Base-by-base conservation (phyloP, 1,140 invertebrate genomes). In the Pseudomyrmex cubaensis region DNA sequence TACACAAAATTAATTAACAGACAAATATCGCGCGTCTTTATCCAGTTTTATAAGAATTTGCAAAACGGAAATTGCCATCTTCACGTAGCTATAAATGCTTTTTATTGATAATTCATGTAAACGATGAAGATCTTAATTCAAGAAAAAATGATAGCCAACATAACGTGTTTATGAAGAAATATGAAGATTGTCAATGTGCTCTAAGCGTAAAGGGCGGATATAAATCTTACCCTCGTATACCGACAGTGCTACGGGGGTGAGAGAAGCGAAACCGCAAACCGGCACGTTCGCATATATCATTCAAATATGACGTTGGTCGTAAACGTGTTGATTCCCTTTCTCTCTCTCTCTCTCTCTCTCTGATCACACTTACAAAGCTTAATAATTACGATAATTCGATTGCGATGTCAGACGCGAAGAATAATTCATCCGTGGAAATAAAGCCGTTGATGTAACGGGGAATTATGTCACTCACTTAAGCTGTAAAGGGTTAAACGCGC, bases 201-300 rank as follows among this genome's bases (percentile, higher is more conserved):
- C 62, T 44, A 13, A n/a, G 10, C 7, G 52, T 13, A 44, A 72
- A 61, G 44, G 44, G n/a, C 5, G 64, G 76, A 50, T 59, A 72
- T 72, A 80, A 72, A 72, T 80, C 76, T 80, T 80, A 78, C 64
- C 12, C 64, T 70, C 35, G 64, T 61, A 59, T 59, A 72, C 56
- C 35, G 54, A 59, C 54, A 70, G 35, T 78, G 20, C 64, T 48
- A 67, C 56, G 64, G 12, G 66, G 4, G 5, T 35, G 46, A 25
- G 76, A 78, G 76, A 57, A 78, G 76, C 52, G 76, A 69, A 78
- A 78, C 64, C 76, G 44, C 76, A 80, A 80, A 72, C 76, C 54
- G 20, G 52, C 74, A 17, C 12, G 64, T 15, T 72, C 76, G 54
- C 57, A 80, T 80, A 80, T 70, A 80, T 80, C 76, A 80, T 70